Conservation (phyloP, 37 sponge, comb jelly and placozoan genomes). For the Axinella damicornis region DNA sequence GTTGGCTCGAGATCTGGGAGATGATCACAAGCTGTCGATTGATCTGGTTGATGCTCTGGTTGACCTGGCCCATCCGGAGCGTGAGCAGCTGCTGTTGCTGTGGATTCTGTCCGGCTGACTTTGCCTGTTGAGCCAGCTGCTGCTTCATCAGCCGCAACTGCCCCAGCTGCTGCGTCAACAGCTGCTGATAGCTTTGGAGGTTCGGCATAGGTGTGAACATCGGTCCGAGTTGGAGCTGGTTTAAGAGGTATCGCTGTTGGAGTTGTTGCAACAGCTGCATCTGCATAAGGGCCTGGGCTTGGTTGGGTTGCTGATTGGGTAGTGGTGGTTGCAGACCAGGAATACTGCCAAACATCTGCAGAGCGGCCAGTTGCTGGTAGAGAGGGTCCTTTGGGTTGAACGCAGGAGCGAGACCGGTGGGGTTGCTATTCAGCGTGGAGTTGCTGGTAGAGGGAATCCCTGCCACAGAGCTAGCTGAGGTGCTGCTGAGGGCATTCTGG, state of each 20-base stretch:
- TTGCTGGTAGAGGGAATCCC: background rate
- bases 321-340: background rate
- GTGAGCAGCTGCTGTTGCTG: constrained; percentile 28
- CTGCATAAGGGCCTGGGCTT: background rate
- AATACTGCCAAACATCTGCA: no score
- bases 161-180: constrained; percentile 35
- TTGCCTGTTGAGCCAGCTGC: constrained; percentile 42
- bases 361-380: no score
- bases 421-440: background rate
- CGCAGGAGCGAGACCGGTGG: background rate
- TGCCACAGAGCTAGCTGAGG: background rate
- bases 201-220: background rate
- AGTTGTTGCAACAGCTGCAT: background rate
- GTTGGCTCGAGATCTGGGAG: constrained; percentile 22
- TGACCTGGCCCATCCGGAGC: constrained; percentile 16
- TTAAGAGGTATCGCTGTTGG: constrained; percentile 44
- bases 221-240: constrained; percentile 1
- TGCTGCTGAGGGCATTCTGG: background rate
- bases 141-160: constrained; percentile 46
- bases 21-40: constrained; percentile 54
- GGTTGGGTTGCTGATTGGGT: background rate
- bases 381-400: no score
- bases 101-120: background rate
- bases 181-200: constrained; percentile 38
- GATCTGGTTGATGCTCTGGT: constrained; percentile 28